These are phyloP conservation scores for Smutsia gigantea DNA, from an alignment of 2,797 vertebrate species.

Conservation along the genomic window DNA sequence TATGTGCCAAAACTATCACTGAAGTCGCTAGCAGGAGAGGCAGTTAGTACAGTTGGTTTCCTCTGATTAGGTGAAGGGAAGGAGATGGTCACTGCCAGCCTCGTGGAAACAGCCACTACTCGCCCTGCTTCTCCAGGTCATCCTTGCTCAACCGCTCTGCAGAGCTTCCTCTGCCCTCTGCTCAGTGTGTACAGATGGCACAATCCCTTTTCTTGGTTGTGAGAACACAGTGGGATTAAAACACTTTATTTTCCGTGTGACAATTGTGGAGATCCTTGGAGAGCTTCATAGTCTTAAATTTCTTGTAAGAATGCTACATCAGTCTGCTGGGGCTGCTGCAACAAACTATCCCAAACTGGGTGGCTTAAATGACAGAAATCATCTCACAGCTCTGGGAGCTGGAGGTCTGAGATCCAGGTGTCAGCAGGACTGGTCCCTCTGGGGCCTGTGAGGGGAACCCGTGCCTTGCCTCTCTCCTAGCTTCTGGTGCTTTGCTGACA, in stretches of 20 bases:
- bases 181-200: neutral
- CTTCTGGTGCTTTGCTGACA: neutral
- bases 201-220: neutral
- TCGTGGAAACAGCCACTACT: neutral
- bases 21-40: neutral
- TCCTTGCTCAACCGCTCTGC: neutral
- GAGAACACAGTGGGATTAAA: neutral
- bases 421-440: neutral
- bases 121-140: neutral
- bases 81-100: neutral
- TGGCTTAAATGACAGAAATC: neutral
- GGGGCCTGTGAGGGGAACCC: neutral
- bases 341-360: neutral
- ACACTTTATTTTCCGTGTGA: neutral
- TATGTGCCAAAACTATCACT: neutral
- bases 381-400: neutral
- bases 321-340: neutral
- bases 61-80: neutral
- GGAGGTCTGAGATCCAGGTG: neutral
- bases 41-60: neutral
- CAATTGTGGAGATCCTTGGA: neutral
- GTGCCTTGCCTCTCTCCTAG: neutral
- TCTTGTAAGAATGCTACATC: neutral
- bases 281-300: neutral
- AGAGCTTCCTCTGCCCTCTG: neutral